These are phyloP conservation scores for Carabus problematicus DNA, from an alignment of 2,888 invertebrate genomes.

Conservation along the genomic window DNA sequence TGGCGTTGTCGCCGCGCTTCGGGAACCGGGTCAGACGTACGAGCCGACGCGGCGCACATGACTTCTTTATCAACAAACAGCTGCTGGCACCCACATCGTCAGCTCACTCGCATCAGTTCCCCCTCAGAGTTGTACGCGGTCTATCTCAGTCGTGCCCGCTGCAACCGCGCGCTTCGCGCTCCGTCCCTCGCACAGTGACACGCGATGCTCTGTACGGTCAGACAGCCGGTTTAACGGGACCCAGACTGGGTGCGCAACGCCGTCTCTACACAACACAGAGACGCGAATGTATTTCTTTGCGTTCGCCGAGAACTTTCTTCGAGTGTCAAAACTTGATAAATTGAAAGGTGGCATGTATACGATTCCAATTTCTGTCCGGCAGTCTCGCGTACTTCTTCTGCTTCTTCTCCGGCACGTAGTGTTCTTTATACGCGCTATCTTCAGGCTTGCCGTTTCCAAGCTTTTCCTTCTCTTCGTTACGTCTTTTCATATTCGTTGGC, in stretches of 20 bases:
- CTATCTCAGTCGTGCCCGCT: too few relatives aligned
- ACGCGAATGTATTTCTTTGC: not conserved
- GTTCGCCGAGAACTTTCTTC: constrained; percentile 17
- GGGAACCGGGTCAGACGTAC: constrained; percentile 5
- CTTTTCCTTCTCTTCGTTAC: too few relatives aligned
- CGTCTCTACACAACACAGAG: too few relatives aligned
- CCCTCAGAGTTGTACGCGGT: too few relatives aligned
- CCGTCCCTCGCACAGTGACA: too few relatives aligned
- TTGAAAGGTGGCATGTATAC: constrained; percentile 30
- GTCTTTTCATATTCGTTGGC: too few relatives aligned
- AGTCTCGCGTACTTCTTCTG: too few relatives aligned
- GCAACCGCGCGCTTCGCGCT: too few relatives aligned
- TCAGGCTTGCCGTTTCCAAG: not conserved
- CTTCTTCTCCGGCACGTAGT: too few relatives aligned
- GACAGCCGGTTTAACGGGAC: too few relatives aligned
- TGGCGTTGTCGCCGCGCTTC: not conserved
- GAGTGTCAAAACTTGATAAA: constrained; percentile 32
- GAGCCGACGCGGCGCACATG: not conserved
- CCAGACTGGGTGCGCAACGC: too few relatives aligned
- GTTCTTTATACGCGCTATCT: not conserved
- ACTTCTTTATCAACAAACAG: constrained; percentile 33
- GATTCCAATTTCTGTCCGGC: constrained; percentile 19
- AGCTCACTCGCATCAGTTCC: not conserved
- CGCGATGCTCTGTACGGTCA: too few relatives aligned
- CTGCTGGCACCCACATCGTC: constrained; percentile 24